Evolutionary conservation across 2,888 invertebrate genomes (phyloP).

Genomic region (Phanerotoma sp.): DNA sequence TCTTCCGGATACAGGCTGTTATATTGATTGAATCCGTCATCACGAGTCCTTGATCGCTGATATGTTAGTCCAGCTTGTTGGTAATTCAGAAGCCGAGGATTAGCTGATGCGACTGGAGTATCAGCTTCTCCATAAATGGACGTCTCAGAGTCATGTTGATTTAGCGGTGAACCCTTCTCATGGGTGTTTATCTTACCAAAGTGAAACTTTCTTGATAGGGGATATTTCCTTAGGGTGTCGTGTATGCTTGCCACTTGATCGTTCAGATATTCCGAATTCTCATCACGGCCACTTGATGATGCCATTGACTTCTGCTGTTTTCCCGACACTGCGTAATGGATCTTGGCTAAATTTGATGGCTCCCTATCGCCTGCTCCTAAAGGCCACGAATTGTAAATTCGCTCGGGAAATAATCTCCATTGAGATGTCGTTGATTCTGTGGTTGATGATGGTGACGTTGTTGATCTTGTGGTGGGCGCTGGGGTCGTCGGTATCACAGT

Average conservation of each 20-base stretch:
- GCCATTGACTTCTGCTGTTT: slow-evolving; percentile 28
- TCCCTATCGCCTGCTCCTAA: slow-evolving; percentile 22
- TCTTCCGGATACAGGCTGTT: slow-evolving; percentile 24
- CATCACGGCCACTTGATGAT: slow-evolving; percentile 30
- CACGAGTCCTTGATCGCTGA: slow-evolving; percentile 22
- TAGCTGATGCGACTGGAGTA: slow-evolving; percentile 12
- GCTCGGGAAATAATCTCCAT: slow-evolving; percentile 45
- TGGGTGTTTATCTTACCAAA: slow-evolving; percentile 44
- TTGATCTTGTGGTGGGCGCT: slow-evolving; percentile 10
- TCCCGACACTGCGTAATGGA: slow-evolving; percentile 32
- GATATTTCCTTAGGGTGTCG: slow-evolving; percentile 36
- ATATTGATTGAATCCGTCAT: slow-evolving; percentile 30
- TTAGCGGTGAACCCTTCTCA: slow-evolving; percentile 33
- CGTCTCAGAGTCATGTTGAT: slow-evolving; percentile 24
- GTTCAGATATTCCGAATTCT: slow-evolving; percentile 35
- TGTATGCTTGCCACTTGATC: slow-evolving; percentile 30
- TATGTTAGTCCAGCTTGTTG: slow-evolving; percentile 33
- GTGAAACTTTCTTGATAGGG: slow-evolving; percentile 39
- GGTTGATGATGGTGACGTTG: slow-evolving; percentile 33
- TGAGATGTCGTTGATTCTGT: slow-evolving; percentile 37
- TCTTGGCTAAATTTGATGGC: slow-evolving; percentile 25
- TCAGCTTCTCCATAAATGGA: slow-evolving; percentile 30
- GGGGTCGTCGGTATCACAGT: slow-evolving; percentile 23
- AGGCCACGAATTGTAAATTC: slow-evolving; percentile 38
- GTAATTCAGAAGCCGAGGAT: slow-evolving; percentile 33